Evolutionary conservation across 2,888 invertebrate genomes (phyloP).

Genomic region (Xestia c-nigrum): DNA sequence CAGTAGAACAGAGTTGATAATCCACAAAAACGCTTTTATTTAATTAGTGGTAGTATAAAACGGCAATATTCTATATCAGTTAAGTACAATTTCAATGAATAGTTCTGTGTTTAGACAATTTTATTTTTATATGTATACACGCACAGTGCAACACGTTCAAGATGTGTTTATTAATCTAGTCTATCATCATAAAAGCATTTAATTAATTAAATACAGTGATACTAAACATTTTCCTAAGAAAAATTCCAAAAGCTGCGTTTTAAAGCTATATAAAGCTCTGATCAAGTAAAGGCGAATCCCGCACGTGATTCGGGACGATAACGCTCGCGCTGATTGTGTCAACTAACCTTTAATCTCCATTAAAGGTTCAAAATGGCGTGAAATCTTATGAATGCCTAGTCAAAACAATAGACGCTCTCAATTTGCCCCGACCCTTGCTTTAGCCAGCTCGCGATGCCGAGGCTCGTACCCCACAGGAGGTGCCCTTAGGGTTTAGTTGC

Average conservation of each 20-base stretch:
- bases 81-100: slow-evolving; percentile 53
- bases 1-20: too few relatives aligned
- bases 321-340: background rate
- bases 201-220: slow-evolving; percentile 11
- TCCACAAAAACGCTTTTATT: background rate
- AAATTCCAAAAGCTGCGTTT: too few relatives aligned
- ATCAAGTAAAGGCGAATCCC: background rate
- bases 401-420: too few relatives aligned
- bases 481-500: background rate
- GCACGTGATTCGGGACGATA: background rate
- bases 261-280: background rate
- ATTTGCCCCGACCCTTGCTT: background rate
- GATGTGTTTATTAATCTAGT: slow-evolving; percentile 42
- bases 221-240: background rate
- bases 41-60: background rate
- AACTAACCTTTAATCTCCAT: background rate
- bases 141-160: slow-evolving; percentile 5
- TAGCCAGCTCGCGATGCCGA: background rate
- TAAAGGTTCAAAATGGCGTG: background rate
- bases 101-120: slow-evolving; percentile 27
- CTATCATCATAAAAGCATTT: slow-evolving; percentile 28
- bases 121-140: background rate
- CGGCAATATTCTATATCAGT: background rate
- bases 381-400: background rate
- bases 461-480: background rate